Evolutionary conservation across 2,797 vertebrate genomes (phyloP).

Genomic region (Liasis olivaceus): DNA sequence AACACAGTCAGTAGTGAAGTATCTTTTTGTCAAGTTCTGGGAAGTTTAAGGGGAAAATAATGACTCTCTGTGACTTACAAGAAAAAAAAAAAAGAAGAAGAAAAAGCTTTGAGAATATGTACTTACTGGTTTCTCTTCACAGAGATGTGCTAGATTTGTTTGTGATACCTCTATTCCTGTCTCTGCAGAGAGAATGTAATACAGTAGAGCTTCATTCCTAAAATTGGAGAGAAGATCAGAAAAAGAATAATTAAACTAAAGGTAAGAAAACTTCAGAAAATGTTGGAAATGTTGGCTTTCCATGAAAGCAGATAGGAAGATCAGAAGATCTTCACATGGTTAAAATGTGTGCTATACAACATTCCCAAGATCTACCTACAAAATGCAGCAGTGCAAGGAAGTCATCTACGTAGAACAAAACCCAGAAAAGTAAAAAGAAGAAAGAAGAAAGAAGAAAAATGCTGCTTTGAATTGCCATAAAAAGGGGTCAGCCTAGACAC

Average conservation of each 20-base stretch:
- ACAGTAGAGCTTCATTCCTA: slow-evolving; percentile 86
- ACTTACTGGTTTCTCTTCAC: slow-evolving; percentile 84
- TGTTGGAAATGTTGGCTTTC: neutral
- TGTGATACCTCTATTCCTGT: slow-evolving; percentile 90
- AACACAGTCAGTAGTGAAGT: slow-evolving; percentile 77
- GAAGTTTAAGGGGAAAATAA: slow-evolving; percentile 37
- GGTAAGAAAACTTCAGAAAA: slow-evolving; percentile 15
- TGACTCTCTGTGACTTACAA: slow-evolving; percentile 31
- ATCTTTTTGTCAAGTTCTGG: slow-evolving; percentile 79
- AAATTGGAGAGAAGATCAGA: slow-evolving; percentile 51
- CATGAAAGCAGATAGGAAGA: neutral
- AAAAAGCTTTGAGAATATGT: slow-evolving; percentile 35
- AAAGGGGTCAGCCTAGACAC: neutral
- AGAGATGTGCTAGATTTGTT: slow-evolving; percentile 89
- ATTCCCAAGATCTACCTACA: too few relatives aligned
- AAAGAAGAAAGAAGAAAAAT: neutral
- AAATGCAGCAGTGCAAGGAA: neutral
- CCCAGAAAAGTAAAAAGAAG: neutral
- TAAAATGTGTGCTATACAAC: neutral
- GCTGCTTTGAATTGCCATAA: neutral
- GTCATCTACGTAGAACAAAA: neutral
- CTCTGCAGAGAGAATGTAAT: slow-evolving; percentile 88
- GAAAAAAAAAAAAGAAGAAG: slow-evolving; percentile 13
- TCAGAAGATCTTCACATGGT: neutral
- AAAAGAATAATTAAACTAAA: slow-evolving; percentile 25